phyloP scores from a whole-genome alignment of 2,888 invertebrate genomes.

The Nasonia oneida region DNA sequence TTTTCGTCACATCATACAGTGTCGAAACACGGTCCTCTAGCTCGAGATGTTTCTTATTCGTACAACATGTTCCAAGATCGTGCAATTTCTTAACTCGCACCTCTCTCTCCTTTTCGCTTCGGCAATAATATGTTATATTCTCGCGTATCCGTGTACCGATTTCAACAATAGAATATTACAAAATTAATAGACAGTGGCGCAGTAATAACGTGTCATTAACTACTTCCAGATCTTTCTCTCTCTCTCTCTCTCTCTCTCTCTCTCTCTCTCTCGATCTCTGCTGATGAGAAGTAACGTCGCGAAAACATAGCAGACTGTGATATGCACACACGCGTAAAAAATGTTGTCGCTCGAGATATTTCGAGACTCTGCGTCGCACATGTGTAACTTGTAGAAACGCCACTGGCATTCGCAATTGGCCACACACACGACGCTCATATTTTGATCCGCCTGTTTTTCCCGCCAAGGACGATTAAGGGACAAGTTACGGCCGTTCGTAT shows the following conservation, averaged over 20 bases:
- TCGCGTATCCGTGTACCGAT: background rate
- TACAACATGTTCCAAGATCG: background rate
- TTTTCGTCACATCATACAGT: background rate
- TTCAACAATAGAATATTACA: slow-evolving; percentile 4
- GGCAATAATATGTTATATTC: background rate
- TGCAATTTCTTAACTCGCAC: slow-evolving; percentile 1
- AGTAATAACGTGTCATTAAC: background rate
- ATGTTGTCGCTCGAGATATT: background rate
- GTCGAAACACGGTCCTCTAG: background rate
- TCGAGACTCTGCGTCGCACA: background rate
- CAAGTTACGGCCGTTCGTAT: background rate
- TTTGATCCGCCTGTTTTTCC: background rate
- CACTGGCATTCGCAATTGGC: slow-evolving; percentile 18
- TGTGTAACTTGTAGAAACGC: slow-evolving; percentile 17
- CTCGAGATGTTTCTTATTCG: background rate
- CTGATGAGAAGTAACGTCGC: background rate
- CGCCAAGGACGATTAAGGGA: too few species aligned
- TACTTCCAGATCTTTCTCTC: slow-evolving; percentile 14
- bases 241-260: background rate
- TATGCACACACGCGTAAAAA: too few species aligned
- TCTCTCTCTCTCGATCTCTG: background rate
- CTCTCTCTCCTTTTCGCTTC: background rate
- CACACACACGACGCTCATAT: background rate
- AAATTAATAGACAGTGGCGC: background rate
- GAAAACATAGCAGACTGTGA: background rate